A percentile compares a stretch with the other conserved stretches of the same genome.
Evolutionary conservation across 2,888 invertebrate species (phyloP).

Genomic region (Stegana nigrithorax): DNA sequence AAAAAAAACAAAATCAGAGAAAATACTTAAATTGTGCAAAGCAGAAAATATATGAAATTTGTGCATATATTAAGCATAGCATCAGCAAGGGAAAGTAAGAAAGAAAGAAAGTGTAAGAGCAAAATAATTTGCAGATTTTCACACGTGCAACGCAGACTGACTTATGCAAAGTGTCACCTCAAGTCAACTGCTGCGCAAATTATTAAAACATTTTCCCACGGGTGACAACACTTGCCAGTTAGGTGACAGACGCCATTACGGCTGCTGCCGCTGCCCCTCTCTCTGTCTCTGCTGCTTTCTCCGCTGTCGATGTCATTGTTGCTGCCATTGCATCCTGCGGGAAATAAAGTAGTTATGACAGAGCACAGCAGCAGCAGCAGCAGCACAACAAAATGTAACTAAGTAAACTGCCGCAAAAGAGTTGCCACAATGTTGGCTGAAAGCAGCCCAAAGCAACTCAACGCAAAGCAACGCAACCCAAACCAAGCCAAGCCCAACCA

Average conservation of each 20-base stretch:
- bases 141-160: constrained; percentile 38
- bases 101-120: neutral
- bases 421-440: no score
- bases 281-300: no score
- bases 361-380: neutral
- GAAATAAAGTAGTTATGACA: neutral
- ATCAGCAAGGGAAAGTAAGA: neutral
- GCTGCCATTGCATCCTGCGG: no score
- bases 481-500: no score
- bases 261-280: no score
- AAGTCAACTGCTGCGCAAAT: constrained; percentile 46
- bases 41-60: no score
- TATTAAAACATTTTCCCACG: constrained; percentile 60
- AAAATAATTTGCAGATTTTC: constrained; percentile 43
- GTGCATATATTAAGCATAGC: constrained; percentile 40
- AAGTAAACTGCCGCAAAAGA: no score
- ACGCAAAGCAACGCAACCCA: no score
- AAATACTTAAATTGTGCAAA: no score
- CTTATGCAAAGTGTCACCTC: constrained; percentile 45
- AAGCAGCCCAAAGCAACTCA: no score
- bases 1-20: no score
- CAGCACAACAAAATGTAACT: no score
- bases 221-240: constrained; percentile 51
- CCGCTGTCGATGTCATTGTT: constrained; percentile 18
- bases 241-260: constrained; percentile 23